These are phyloP conservation scores for Daboia siamensis DNA, from an alignment of 2,113 vertebrate genomes.

Conservation along the genomic window DNA sequence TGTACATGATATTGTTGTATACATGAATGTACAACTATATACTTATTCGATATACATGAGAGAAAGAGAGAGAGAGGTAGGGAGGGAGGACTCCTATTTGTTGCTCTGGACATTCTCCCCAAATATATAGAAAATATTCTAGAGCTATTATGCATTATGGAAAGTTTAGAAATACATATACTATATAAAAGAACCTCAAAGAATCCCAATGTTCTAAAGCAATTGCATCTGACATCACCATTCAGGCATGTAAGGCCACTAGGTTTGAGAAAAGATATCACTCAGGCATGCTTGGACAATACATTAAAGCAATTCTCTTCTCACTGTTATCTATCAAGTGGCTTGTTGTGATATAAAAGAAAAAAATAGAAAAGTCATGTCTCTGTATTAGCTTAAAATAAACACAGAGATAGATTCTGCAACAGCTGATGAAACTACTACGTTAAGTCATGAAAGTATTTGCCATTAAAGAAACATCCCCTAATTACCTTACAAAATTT, in stretches of 20 bases:
- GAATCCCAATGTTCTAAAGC: slow-evolving; percentile 15
- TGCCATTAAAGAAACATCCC: slow-evolving; percentile 23
- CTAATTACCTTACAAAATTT: slow-evolving; percentile 39
- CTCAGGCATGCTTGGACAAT: background rate
- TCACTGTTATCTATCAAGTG: background rate
- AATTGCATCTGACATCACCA: slow-evolving; percentile 5
- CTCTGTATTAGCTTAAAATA: background rate
- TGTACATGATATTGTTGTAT: background rate
- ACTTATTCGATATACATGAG: background rate
- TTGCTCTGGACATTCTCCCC: background rate
- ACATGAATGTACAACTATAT: background rate
- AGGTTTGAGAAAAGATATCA: background rate
- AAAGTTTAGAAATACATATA: background rate
- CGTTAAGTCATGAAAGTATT: slow-evolving; percentile 29
- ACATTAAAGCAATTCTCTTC: accelerated
- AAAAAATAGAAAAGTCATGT: slow-evolving; percentile 9
- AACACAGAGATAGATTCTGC: background rate
- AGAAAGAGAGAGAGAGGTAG: background rate
- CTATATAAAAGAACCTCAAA: background rate
- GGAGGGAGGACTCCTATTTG: background rate
- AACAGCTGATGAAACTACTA: background rate
- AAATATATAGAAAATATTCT: background rate
- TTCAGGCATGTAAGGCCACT: background rate
- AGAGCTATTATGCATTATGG: background rate
- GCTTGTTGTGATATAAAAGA: background rate